Evolutionary conservation across 1,140 invertebrate species (phyloP).

Genomic region (Rhyzopertha dominica): DNA sequence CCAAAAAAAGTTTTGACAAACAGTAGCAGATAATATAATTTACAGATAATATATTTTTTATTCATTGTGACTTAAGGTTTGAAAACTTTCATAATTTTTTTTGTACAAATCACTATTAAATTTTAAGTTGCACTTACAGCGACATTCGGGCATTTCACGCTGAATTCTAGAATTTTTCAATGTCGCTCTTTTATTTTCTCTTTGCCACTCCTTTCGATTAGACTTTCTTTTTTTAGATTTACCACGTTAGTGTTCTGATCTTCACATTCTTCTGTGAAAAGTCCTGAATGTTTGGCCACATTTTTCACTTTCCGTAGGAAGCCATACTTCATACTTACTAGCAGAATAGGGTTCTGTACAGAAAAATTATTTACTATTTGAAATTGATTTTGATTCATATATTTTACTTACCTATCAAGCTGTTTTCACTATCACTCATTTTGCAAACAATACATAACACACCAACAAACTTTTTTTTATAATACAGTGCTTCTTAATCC

Average conservation of each 20-base stretch:
- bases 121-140: neutral
- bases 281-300: no score
- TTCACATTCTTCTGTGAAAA: no score
- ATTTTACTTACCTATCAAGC: no score
- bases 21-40: constrained; percentile 4
- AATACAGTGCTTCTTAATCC: no score
- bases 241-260: neutral
- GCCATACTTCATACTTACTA: no score
- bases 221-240: neutral
- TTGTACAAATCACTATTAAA: neutral
- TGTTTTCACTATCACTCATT: no score
- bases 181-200: neutral
- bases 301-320: no score
- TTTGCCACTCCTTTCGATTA: neutral
- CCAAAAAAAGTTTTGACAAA: constrained; percentile 9
- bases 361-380: no score
- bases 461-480: no score
- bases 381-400: no score
- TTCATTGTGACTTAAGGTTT: constrained; percentile 1
- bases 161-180: neutral
- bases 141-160: neutral
- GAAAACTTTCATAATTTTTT: neutral
- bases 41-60: constrained; percentile 1
- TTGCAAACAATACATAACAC: no score
- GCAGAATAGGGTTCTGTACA: no score